Base-by-base conservation (phyloP, 2,797 vertebrate genomes). In the Falco rusticolus region DNA sequence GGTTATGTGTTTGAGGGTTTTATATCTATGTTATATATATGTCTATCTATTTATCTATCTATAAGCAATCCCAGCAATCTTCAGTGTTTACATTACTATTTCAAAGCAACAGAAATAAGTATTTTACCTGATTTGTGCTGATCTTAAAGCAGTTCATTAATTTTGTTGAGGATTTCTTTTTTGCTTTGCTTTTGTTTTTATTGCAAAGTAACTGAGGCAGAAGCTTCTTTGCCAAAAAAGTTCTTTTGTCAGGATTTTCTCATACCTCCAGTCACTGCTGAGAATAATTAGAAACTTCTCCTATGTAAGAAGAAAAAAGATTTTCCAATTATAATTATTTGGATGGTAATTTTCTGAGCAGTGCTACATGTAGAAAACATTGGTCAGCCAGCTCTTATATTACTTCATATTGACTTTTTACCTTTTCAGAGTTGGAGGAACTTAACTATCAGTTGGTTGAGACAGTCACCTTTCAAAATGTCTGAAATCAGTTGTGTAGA, bases 401-500 rank as follows among this genome's bases (percentile, higher is more conserved):
- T 86, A 16, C 9, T 83, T 41, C 21, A 6, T 71, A 61, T 50
- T 57, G 64, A n/a, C 34, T 74, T 83, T n/a, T 89, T 84, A 47
- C 20, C 68, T 80, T 94, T 88, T 64, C 56, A 93, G 37, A 54
- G 15, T 12, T 84, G 74, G 39, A 80, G 78, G 34, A 91, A 43
- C 22, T 72, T 64, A 90, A 31, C 54, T 68, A 8, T 22, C 45
- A 37, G 19, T 51, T 84, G n/a, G 13, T 74, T 74, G 80, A 85
- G 66, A 66, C 10, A 78, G 34, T 79, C 75, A 54, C n/a, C 48
- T 89, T 86, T 64, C 57, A 63, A 88, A 47, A 25, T 63, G 45
- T 75, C 34, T 93, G 76, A 90, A 91, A 87, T 84, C 59, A 45
- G 22, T 92, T 91, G 26, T 78, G 60, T 50, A 87, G 83, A 41